Evolutionary conservation across 1,140 invertebrate species (phyloP).

Genomic region (Zaprionus capensis): DNA sequence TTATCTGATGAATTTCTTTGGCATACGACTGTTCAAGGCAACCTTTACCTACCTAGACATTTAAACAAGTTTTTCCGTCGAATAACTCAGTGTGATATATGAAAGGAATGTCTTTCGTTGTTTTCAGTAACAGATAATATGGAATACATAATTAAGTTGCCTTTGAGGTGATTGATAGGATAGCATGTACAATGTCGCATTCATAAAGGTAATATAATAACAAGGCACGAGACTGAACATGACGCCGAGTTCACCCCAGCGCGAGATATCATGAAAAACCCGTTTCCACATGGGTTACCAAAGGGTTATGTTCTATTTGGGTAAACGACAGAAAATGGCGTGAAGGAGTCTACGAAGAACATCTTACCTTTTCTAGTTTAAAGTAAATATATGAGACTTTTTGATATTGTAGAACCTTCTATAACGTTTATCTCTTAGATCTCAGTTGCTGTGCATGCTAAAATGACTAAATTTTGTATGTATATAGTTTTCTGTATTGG

Average conservation of each 20-base stretch:
- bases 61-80: background rate
- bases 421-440: no score
- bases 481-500: no score
- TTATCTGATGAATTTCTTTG: background rate
- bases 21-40: background rate
- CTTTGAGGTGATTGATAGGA: background rate
- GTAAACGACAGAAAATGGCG: background rate
- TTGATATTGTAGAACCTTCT: background rate
- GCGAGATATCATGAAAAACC: background rate
- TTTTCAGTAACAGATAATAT: background rate
- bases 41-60: background rate
- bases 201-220: background rate
- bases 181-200: background rate
- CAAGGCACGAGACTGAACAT: background rate
- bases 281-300: background rate
- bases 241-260: background rate
- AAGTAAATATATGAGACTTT: background rate
- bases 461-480: no score
- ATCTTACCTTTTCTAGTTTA: background rate
- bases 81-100: background rate
- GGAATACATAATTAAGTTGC: slow-evolving; percentile 5
- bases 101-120: background rate
- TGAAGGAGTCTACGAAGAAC: background rate
- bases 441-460: no score
- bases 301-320: background rate